Base-by-base conservation (phyloP, 35 echinoderm and acorn worm species). In the Chiridota heheva region DNA sequence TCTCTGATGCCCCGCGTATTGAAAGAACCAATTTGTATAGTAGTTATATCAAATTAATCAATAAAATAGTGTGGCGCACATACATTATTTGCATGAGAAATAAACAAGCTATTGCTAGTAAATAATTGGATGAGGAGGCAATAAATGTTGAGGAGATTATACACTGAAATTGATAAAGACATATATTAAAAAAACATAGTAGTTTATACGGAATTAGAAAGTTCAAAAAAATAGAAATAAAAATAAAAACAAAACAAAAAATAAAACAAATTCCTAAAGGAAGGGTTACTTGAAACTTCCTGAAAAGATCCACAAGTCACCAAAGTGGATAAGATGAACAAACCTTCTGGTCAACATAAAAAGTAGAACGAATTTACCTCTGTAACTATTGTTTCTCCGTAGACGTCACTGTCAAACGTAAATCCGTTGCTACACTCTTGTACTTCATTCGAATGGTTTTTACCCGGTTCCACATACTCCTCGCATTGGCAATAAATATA, bases 341-440 rank as follows among this genome's bases (percentile, higher is more conserved):
- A n/a, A n/a, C n/a, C n/a, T n/a, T n/a, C n/a, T n/a, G n/a, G n/a
- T n/a, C n/a, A n/a, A 22, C 22, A 53, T 3, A 1, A 4, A 67
- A 15, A 67, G 34, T 16, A 20, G 7, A 20, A 36, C 63, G 1
- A 67, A 36, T 30, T 10, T 77, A 77, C 73, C 49, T 77, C 73
- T 17, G 29, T 77, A 17, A 77, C 60, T 58, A 77, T 77, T 28
- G 73, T 77, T 39, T 58, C 73, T 31, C 73, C 73, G 39, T 77
- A 77, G 45, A 58, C 45, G 13, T 77, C 73, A 15, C 10, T 17
- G 20, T 55, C 60, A 60, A 36, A 77, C 29, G 17, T 39, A 46
- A 46, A 77, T 0, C 73, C 73, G 48, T 77, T 56, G 31, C 60
- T 30, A 60, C 73, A 77, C 18, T 77, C 73, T 60, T 60, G 73